These are phyloP conservation scores for Hucho hucho DNA, from an alignment of 2,113 vertebrate species.

Conservation along the genomic window DNA sequence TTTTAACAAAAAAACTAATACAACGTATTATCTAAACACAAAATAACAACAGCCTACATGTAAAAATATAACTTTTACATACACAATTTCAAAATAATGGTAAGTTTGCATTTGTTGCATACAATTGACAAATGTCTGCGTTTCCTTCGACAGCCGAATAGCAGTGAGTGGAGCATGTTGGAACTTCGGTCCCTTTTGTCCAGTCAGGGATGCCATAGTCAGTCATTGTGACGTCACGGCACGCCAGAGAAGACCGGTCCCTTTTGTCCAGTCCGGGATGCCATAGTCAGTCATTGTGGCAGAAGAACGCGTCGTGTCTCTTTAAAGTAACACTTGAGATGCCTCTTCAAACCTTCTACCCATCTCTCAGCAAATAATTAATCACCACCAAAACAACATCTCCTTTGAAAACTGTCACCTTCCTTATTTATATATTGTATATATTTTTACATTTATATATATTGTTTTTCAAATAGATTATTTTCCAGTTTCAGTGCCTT, in stretches of 20 bases:
- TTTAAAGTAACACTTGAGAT: slow-evolving; percentile 57
- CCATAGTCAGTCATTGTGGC: too few species aligned
- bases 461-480: slow-evolving; percentile 77
- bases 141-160: slow-evolving; percentile 75
- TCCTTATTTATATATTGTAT: slow-evolving; percentile 77
- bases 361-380: slow-evolving; percentile 65
- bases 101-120: slow-evolving; percentile 94
- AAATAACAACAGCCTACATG: slow-evolving; percentile 98
- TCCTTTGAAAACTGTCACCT: slow-evolving; percentile 62
- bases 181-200: slow-evolving; percentile 45
- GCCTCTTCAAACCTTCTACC: slow-evolving; percentile 45
- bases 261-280: too few species aligned
- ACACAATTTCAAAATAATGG: slow-evolving; percentile 96
- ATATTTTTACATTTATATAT: slow-evolving; percentile 83
- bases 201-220: too few species aligned
- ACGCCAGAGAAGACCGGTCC: too few species aligned
- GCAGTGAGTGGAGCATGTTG: slow-evolving; percentile 81
- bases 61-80: slow-evolving; percentile 99
- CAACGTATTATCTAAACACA: slow-evolving; percentile 94
- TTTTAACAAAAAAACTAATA: slow-evolving; percentile 81
- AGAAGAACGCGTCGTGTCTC: not conserved
- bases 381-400: slow-evolving; percentile 52
- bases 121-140: slow-evolving; percentile 94
- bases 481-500: slow-evolving; percentile 76
- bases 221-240: too few species aligned